Base-by-base conservation (phyloP, 2,797 vertebrate genomes). In the Malacoctenus gilli region DNA sequence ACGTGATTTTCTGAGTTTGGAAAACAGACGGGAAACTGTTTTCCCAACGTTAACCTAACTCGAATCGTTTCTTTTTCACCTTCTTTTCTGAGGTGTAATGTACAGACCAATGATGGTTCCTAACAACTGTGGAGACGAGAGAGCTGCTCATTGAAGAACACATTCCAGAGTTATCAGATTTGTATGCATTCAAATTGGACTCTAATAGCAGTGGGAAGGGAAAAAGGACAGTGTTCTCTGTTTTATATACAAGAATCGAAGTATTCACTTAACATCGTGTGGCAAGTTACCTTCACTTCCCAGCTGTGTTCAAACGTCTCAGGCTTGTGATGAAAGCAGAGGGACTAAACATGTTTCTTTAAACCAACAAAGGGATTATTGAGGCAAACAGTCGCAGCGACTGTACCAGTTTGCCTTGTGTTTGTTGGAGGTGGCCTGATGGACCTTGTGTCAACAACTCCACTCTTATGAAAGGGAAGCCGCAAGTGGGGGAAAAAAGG, bases 131-230 rank as follows among this genome's bases (percentile, higher is more conserved):
- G n/a, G 38, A 21, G 46, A 20, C 21, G 2, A 13, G n/a, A 13
- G 16, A 51, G 9, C 18, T n/a, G 6, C 8, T 21, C 5, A 6
- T 25, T 38, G 16, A 44, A 34, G 1, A 46, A 16, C 8, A 39
- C 43, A 50, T 64, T 16, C 8, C 51, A 3, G 21, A 12, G 1
- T 21, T 10, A n/a, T 44, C 4, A 1, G 14, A 4, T 18, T 28
- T n/a, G 19, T 15, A n/a, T 48, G 47, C 48, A 52, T 63, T 57
- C 36, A 12, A 38, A 9, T n/a, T 3, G 3, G 23, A 31, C 15
- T 36, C 6, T 41, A 35, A 23, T 25, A 16, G 15, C 20, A 12
- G 11, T 16, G 0, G 20, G 11, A 9, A 22, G 7, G 21, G 8
- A 25, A 38, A 16, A 1, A 28, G 5, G 20, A 8, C 13, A 21